phyloP scores from a whole-genome alignment of 2,113 vertebrate species.

The Mustela lutreola region DNA sequence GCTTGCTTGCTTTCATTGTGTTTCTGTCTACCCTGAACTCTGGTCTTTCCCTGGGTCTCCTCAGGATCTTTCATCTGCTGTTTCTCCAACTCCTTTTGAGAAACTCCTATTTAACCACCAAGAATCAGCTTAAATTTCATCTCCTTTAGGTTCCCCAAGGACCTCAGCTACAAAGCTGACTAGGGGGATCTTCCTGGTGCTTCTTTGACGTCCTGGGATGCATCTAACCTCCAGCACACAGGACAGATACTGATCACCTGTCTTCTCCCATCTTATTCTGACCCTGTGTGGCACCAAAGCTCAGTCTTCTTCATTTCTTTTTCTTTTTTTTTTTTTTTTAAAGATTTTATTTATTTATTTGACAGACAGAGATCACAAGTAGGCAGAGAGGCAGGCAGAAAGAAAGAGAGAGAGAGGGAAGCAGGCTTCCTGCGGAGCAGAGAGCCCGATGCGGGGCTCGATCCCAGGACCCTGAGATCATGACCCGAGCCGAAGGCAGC shows the following conservation, averaged over 20 bases:
- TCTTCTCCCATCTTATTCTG: neutral
- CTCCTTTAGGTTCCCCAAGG: neutral
- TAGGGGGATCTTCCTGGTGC: neutral
- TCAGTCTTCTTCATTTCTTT: neutral
- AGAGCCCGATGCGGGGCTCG: too few relatives aligned
- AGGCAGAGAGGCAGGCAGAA: too few relatives aligned
- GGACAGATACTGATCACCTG: neutral
- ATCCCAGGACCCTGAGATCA: too few relatives aligned
- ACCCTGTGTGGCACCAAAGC: neutral
- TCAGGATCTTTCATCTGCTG: neutral
- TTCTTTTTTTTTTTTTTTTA: too few relatives aligned
- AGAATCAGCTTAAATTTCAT: neutral
- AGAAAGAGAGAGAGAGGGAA: too few relatives aligned
- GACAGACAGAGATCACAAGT: too few relatives aligned
- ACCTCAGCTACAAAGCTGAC: neutral
- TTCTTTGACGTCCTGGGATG: neutral
- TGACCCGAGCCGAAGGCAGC: too few relatives aligned
- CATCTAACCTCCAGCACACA: rapidly evolving
- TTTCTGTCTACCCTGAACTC: neutral
- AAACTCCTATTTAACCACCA: neutral
- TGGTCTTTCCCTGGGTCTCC: neutral
- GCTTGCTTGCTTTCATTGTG: neutral
- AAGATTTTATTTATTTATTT: too few relatives aligned
- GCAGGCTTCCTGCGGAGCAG: too few relatives aligned
- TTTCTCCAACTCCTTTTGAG: neutral